Evolutionary conservation across 2,797 vertebrate genomes (phyloP).

Genomic region (Nyctibius grandis): DNA sequence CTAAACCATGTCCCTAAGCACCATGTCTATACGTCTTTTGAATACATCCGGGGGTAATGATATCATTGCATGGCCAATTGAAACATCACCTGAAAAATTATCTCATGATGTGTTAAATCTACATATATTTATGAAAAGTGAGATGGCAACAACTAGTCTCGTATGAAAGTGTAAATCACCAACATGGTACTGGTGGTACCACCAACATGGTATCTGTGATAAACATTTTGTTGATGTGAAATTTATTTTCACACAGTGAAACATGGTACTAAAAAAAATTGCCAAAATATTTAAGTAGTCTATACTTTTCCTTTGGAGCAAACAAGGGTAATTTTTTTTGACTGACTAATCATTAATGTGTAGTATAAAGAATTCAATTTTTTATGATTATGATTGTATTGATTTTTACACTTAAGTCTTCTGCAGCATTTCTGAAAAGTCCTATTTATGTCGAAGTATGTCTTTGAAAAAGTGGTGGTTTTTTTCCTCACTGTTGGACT

Average conservation of each 20-base stretch:
- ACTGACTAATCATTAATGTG: not conserved
- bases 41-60: not conserved
- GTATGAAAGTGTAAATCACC: not conserved
- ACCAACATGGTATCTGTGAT: not conserved
- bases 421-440: not conserved
- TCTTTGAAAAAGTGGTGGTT: rapidly evolving
- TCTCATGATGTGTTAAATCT: not conserved
- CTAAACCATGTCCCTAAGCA: not conserved
- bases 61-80: not conserved
- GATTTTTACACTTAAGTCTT: not conserved
- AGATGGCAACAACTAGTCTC: not conserved
- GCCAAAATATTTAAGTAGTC: not conserved
- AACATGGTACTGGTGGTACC: not conserved
- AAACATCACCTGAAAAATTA: not conserved
- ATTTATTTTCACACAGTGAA: not conserved
- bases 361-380: rapidly evolving
- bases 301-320: not conserved
- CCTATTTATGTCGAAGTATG: not conserved
- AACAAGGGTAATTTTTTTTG: not conserved
- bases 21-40: not conserved
- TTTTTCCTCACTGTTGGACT: not conserved
- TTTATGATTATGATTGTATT: not conserved
- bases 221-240: not conserved
- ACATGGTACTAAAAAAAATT: not conserved
- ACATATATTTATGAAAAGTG: not conserved